These are phyloP conservation scores for Sarcophaga subvicina DNA, from an alignment of 2,888 invertebrate species.

Conservation along the genomic window DNA sequence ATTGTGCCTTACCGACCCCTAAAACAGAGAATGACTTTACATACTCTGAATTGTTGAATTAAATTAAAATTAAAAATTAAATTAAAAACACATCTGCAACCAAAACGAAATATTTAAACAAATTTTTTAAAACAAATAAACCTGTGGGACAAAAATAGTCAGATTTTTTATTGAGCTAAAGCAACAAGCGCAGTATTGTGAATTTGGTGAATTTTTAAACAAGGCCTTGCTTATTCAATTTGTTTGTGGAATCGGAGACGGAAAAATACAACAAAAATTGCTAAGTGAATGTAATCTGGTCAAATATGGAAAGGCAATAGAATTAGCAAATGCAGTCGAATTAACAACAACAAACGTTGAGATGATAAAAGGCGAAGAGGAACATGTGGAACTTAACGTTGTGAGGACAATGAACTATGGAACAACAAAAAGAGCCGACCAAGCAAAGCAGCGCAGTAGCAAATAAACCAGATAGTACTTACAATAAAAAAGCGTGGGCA, in stretches of 20 bases:
- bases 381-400: slow-evolving; percentile 30
- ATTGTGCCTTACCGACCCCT: slow-evolving; percentile 37
- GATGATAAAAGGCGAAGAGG: not conserved
- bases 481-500: slow-evolving; percentile 13
- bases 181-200: slow-evolving; percentile 26
- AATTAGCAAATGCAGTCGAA: slow-evolving; percentile 12
- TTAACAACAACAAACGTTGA: not conserved
- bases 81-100: slow-evolving; percentile 44
- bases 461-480: slow-evolving; percentile 2
- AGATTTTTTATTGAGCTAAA: slow-evolving; percentile 43
- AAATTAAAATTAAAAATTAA: not conserved
- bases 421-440: slow-evolving; percentile 31
- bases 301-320: not conserved
- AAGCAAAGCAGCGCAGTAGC: slow-evolving; percentile 30
- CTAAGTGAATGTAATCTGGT: not conserved
- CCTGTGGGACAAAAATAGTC: slow-evolving; percentile 2
- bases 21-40: slow-evolving; percentile 42
- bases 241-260: not conserved
- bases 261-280: slow-evolving; percentile 12
- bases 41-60: slow-evolving; percentile 14
- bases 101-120: slow-evolving; percentile 44
- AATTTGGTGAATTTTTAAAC: slow-evolving; percentile 27
- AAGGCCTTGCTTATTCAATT: slow-evolving; percentile 2
- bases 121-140: slow-evolving; percentile 24
- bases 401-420: slow-evolving; percentile 24